Evolutionary conservation across 2,797 vertebrate genomes (phyloP).

Genomic region (Rallus crepitans): DNA sequence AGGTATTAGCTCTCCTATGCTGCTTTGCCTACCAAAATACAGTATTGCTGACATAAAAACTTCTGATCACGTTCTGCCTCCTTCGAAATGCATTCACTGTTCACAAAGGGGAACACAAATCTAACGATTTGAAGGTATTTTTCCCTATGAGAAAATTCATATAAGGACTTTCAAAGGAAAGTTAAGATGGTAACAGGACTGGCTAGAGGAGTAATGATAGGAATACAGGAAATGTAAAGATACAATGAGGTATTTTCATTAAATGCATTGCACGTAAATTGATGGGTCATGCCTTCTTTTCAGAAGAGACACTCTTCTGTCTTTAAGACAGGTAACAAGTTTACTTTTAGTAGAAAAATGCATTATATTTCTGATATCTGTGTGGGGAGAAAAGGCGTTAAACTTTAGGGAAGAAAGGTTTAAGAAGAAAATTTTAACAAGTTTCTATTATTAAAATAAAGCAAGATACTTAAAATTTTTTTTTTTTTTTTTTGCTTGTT

Average conservation of each 20-base stretch:
- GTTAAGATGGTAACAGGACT: not conserved
- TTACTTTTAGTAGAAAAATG: not conserved
- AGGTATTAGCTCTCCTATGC: too few relatives aligned
- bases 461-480: not conserved
- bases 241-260: not conserved
- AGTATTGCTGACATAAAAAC: not conserved
- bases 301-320: not conserved
- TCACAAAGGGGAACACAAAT: not conserved
- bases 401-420: not conserved
- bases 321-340: not conserved
- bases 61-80: not conserved
- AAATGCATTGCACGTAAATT: not conserved
- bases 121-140: not conserved
- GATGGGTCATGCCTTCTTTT: not conserved
- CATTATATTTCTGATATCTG: not conserved
- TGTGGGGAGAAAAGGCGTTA: not conserved
- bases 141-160: not conserved
- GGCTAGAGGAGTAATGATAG: not conserved
- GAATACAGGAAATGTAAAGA: not conserved
- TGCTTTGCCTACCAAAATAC: not conserved
- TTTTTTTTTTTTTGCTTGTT: not conserved
- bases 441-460: not conserved
- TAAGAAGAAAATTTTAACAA: not conserved
- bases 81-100: not conserved
- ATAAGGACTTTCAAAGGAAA: not conserved